phyloP scores from a whole-genome alignment of 1,140 invertebrate genomes.

The Listronotus oregonensis region DNA sequence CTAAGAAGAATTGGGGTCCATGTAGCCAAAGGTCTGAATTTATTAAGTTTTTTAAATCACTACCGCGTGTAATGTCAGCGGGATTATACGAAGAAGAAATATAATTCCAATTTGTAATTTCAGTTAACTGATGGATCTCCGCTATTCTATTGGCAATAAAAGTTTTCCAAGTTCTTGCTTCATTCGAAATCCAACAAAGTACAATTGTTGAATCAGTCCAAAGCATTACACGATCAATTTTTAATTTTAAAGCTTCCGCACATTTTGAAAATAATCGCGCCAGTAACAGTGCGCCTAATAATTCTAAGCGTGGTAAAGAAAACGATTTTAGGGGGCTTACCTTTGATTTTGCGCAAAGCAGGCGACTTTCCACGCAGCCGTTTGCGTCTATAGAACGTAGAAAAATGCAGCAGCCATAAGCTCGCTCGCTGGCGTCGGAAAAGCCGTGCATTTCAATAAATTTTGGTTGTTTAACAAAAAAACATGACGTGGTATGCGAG shows the following conservation, averaged over 20 bases:
- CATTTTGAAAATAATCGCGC: constrained; percentile 2
- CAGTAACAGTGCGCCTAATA: constrained; percentile 19
- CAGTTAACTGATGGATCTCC: constrained; percentile 7
- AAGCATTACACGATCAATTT: not conserved
- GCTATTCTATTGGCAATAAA: constrained; percentile 24
- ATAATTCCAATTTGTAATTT: too few relatives aligned
- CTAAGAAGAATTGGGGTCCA: constrained; percentile 11
- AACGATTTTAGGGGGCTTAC: constrained; percentile 26
- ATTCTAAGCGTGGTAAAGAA: constrained; percentile 20
- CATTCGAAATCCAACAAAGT: constrained; percentile 19
- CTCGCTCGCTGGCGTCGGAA: constrained; percentile 46
- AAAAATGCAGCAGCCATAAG: constrained; percentile 48
- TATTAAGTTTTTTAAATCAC: constrained; percentile 32
- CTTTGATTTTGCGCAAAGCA: constrained; percentile 35
- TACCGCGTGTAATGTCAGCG: constrained; percentile 55
- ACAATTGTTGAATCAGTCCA: constrained; percentile 32
- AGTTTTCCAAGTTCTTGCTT: constrained; percentile 13
- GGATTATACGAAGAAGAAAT: constrained; percentile 48
- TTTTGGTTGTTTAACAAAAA: constrained; percentile 19
- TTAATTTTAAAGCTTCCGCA: not conserved
- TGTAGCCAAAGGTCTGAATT: constrained; percentile 26
- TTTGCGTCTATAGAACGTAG: not conserved
- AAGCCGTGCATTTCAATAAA: constrained; percentile 49
- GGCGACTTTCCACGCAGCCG: not conserved
- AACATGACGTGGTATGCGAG: constrained; percentile 39